Percentiles rank a stretch among this genome's conserved stretches.
phyloP scores from a whole-genome alignment of 2,888 invertebrate species.

The Amiota mariae region DNA sequence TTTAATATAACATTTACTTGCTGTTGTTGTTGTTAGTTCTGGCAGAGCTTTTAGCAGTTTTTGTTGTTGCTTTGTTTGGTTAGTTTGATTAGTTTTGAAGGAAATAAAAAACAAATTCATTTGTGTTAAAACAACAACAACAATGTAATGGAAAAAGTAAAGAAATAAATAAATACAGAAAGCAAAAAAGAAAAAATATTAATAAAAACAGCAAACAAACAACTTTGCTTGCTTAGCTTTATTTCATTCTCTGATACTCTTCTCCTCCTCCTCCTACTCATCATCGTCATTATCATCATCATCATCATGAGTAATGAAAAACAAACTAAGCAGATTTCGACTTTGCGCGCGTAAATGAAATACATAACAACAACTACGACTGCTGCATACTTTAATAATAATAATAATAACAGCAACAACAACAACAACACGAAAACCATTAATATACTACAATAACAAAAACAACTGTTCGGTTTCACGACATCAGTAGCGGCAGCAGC shows the following conservation, averaged over 20 bases:
- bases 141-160: background rate
- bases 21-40: too few species aligned
- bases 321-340: conserved; percentile 15
- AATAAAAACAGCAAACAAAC: conserved; percentile 3
- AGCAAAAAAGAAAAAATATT: background rate
- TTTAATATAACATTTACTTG: too few species aligned
- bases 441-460: background rate
- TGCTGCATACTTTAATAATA: background rate
- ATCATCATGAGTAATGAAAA: background rate
- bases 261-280: background rate
- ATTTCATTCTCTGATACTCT: background rate
- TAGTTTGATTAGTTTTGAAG: too few species aligned
- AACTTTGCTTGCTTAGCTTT: conserved; percentile 13
- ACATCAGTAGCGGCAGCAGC: background rate
- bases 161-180: background rate
- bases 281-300: background rate
- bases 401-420: background rate
- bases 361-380: background rate
- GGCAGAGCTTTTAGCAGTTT: too few species aligned
- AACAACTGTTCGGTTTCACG: background rate
- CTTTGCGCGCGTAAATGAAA: conserved; percentile 21
- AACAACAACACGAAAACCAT: background rate
- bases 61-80: too few species aligned
- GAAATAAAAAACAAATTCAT: background rate
- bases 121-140: background rate